These are phyloP conservation scores for Luperina nickerlii DNA, from an alignment of 2,888 invertebrate species.

Conservation along the genomic window DNA sequence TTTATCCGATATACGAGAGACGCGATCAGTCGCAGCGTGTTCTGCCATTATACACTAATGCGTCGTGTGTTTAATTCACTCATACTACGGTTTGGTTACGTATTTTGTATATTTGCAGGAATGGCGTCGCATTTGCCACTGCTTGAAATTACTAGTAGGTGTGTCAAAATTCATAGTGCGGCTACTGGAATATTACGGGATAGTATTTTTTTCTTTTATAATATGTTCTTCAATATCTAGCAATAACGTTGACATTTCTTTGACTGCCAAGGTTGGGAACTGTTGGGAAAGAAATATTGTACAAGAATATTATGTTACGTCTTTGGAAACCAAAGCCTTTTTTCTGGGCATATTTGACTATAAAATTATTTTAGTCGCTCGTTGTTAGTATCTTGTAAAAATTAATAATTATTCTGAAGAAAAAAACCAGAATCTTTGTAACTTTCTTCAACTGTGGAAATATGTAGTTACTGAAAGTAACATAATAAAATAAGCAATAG, in stretches of 20 bases:
- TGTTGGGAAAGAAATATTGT: neutral
- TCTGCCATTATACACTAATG: conserved; percentile 81
- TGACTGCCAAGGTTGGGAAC: neutral
- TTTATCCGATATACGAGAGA: conserved; percentile 82
- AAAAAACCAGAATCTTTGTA: too few relatives aligned
- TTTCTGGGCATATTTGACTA: neutral
- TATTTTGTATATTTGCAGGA: conserved; percentile 56
- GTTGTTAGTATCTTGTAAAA: too few relatives aligned
- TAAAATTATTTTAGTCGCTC: neutral
- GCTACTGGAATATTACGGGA: neutral
- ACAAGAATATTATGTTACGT: too few relatives aligned
- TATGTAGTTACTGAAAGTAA: too few relatives aligned
- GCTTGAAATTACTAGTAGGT: neutral
- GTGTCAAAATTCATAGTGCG: neutral
- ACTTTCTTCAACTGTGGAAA: too few relatives aligned
- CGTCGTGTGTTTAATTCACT: conserved; percentile 81
- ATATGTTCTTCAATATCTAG: neutral
- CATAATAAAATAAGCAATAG: neutral
- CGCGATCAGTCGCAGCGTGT: conserved; percentile 79
- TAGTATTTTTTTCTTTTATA: neutral
- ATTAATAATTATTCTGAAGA: too few relatives aligned
- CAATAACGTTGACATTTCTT: neutral
- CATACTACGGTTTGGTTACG: conserved; percentile 70
- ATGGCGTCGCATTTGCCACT: conserved; percentile 27
- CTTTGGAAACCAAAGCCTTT: neutral